A percentile compares a stretch with the other conserved stretches of the same genome.
These are phyloP conservation scores for Esox lucius DNA, from an alignment of 2,797 vertebrate species.

Conservation along the genomic window DNA sequence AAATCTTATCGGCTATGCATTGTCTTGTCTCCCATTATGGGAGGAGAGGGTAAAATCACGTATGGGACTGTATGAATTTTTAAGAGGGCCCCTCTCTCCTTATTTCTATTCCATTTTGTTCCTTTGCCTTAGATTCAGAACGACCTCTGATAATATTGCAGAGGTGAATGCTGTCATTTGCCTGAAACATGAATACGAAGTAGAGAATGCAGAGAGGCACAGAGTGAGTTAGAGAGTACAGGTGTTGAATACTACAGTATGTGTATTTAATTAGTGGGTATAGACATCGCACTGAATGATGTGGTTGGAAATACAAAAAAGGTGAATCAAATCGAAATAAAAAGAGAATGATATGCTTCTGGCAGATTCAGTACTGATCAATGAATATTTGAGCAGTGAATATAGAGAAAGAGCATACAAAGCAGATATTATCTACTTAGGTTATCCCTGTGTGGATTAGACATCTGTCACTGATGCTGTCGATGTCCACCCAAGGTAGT, in stretches of 20 bases:
- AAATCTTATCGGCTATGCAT: conserved; percentile 72
- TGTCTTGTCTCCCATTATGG: conserved; percentile 69
- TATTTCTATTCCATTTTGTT: conserved; percentile 62
- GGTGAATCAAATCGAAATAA: conserved; percentile 29
- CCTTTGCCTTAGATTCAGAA: conserved; percentile 41
- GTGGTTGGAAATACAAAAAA: conserved; percentile 47
- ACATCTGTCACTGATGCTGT: conserved; percentile 17
- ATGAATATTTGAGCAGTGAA: conserved; percentile 55
- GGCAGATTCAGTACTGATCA: conserved; percentile 42
- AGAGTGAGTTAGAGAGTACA: conserved; percentile 56
- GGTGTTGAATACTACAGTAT: conserved; percentile 74
- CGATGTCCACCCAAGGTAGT: background rate
- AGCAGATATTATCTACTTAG: conserved; percentile 22
- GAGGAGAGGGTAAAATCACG: conserved; percentile 57
- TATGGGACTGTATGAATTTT: conserved; percentile 73
- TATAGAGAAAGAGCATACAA: background rate
- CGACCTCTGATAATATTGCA: conserved; percentile 75
- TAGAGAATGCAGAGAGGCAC: conserved; percentile 51
- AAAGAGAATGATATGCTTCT: conserved; percentile 18
- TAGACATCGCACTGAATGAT: conserved; percentile 57
- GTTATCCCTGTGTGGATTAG: conserved; percentile 25
- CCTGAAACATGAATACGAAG: conserved; percentile 60
- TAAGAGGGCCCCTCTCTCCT: conserved; percentile 54
- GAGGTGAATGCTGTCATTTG: conserved; percentile 66
- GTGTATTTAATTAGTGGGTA: conserved; percentile 67